Evolutionary conservation across 2,888 invertebrate genomes (phyloP).

Genomic region (Harmothoe impar): DNA sequence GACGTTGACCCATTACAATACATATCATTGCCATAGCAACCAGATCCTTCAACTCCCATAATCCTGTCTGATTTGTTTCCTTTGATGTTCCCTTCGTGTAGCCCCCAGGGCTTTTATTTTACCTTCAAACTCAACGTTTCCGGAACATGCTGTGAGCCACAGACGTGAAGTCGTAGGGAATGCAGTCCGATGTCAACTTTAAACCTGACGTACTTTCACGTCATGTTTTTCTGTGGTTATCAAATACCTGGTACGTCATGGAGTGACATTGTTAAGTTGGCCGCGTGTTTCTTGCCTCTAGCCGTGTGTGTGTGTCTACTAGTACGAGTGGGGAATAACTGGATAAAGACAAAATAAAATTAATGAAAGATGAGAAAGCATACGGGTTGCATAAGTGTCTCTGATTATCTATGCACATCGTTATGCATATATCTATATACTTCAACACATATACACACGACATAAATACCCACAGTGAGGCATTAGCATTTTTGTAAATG

Average conservation of each 20-base stretch:
- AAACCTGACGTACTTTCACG: neutral
- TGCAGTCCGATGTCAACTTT: neutral
- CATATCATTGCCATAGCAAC: slow-evolving; percentile 41
- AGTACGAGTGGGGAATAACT: neutral
- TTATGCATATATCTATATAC: no score
- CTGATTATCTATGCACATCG: no score
- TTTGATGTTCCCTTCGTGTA: slow-evolving; percentile 48
- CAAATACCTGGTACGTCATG: neutral
- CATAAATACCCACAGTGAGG: no score
- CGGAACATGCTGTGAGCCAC: slow-evolving; percentile 47
- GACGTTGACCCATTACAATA: slow-evolving; percentile 15
- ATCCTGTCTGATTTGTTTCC: slow-evolving; percentile 35
- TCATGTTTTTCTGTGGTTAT: slow-evolving; percentile 1
- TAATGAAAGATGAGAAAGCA: no score
- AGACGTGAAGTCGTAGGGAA: slow-evolving; percentile 30
- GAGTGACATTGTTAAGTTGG: slow-evolving; percentile 7
- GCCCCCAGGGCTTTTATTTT: slow-evolving; percentile 48
- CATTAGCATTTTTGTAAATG: no score
- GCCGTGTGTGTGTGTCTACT: neutral
- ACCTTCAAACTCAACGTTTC: slow-evolving; percentile 49
- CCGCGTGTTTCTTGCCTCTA: slow-evolving; percentile 17
- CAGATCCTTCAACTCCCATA: slow-evolving; percentile 38
- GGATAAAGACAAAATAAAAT: no score
- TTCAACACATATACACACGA: no score
- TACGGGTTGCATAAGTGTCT: no score